Evolutionary conservation across 2,888 invertebrate genomes (phyloP), one percentile per base, ranked within the genome.

Genomic region (Caradrina clavipalpis): DNA sequence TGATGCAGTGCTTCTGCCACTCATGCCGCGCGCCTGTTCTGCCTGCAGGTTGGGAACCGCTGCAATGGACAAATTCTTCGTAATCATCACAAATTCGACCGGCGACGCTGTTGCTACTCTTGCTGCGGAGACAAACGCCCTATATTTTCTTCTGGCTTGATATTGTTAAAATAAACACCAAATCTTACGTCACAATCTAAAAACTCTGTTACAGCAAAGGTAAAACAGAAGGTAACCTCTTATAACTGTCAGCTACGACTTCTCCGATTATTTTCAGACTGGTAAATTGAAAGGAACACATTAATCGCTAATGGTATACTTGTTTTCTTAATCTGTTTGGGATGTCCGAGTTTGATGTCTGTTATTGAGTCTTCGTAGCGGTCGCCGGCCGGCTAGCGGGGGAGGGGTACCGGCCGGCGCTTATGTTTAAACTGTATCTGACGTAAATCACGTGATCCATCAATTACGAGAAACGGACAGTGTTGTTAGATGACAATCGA

Each of bases 1-100:
- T 98, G 94, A 97, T 98, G 97, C 98, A 98, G 97, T 98, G 98
- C 97, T 98, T 98, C 97, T 98, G 98, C 96, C 98, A 98, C 96
- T 98, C 98, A 95, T 98, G 98, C 97, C 97, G 98, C 93, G 98
- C 98, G 89, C 98, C 98, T 85, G 96, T 97, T 87, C 93, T 98
- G 91, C 97, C 97, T 91, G 97, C 97, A 96, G 97, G 98, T 97
- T 97, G 97, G 97, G 93, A 85, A 63, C 73, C 68, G 74, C 72
- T 60, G 68, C 73, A 47, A 56, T 74, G 81, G 84, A 80, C 76
- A 76, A 82, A 71, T 80, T 72, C 72, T 64, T 69, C 69, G 63
- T 57, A 68, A 63, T 69, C 69, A 65, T 78, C 76, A 71, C 56
- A 72, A 83, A 78, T 73, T 76, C 70, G 58, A 83, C 88, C 87